Percentiles rank a stretch among this genome's conserved stretches.
phyloP scores from a whole-genome alignment of 2,113 vertebrate species.

The Thunnus maccoyii region DNA sequence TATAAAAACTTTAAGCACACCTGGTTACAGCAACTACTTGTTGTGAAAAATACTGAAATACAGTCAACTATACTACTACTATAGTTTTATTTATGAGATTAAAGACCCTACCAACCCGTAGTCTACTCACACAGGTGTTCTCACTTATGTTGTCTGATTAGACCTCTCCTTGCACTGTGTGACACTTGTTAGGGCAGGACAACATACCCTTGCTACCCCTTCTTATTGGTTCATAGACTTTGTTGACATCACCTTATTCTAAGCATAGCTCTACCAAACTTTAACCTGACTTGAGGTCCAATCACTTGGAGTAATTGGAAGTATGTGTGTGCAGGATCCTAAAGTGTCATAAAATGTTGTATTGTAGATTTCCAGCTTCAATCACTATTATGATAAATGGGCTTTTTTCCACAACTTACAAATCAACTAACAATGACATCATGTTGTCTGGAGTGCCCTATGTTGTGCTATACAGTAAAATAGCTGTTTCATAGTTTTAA shows the following conservation, averaged over 20 bases:
- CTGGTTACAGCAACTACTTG: not conserved
- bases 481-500: not conserved
- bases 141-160: not conserved
- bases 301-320: not conserved
- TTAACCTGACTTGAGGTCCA: not conserved
- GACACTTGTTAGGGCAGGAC: no score
- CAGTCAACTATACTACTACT: not conserved
- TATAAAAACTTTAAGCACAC: not conserved
- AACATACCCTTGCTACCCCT: no score
- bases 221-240: no score
- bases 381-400: no score
- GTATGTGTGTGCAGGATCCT: not conserved
- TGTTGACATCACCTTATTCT: no score
- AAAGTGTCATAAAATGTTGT: slow-evolving; percentile 13
- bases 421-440: not conserved
- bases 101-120: not conserved
- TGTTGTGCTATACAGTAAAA: no score
- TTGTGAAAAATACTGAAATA: not conserved
- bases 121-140: not conserved
- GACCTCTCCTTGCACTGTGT: not conserved
- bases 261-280: not conserved
- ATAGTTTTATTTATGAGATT: not conserved
- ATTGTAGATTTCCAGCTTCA: not conserved
- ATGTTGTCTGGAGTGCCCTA: not conserved
- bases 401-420: not conserved